Evolutionary conservation across 2,888 invertebrate genomes (phyloP), one percentile per base, ranked within the genome.

Genomic region (Platypus cylindrus): DNA sequence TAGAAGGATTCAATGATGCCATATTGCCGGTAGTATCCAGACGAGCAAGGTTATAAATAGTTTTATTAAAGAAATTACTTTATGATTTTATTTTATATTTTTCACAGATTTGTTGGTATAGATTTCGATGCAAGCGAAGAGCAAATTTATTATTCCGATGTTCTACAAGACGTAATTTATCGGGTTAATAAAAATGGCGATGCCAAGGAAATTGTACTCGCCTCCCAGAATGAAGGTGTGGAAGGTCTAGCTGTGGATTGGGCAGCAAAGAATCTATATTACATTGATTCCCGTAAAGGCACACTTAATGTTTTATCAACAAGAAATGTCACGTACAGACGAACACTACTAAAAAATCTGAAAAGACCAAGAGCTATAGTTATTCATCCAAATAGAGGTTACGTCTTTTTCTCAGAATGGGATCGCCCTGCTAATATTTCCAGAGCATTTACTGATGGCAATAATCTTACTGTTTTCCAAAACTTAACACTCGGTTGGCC

Each of bases 131-230:
- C 89, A 0, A 67, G 80, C 32, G 84, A 87, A 47, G 78, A 86
- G 51, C 84, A 85, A 51, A 90, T 98, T 45, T 98, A 95, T 61
- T 97, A 94, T 61, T 95, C 95, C 0, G 98, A 98, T 57, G 94
- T 97, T 1, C 70, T 94, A 13, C 86, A 93, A 63, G 90, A 94
- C 58, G 93, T 93, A 0, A 93, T 93, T 45, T 89, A 90, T 58
- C 65, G 82, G 14, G 79, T 84, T 0, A 80, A 80, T 49, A 69
- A 80, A 41, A 83, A 82, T 49, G 83, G 83, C 28, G 78, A 81
- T 0, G 74, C 80, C 0, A 72, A 79, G 16, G 89, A 90, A 62
- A 90, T 89, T 36, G 90, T 95, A 0, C 60, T 94, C 22, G 91
- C 94, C 1, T 91, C 91, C 1, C 93, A 94, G 57, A 94, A 95